A percentile compares a stretch with the other conserved stretches of the same genome.
phyloP scores from a whole-genome alignment of 2,797 vertebrate species.

The Cyprinodon diabolis region DNA sequence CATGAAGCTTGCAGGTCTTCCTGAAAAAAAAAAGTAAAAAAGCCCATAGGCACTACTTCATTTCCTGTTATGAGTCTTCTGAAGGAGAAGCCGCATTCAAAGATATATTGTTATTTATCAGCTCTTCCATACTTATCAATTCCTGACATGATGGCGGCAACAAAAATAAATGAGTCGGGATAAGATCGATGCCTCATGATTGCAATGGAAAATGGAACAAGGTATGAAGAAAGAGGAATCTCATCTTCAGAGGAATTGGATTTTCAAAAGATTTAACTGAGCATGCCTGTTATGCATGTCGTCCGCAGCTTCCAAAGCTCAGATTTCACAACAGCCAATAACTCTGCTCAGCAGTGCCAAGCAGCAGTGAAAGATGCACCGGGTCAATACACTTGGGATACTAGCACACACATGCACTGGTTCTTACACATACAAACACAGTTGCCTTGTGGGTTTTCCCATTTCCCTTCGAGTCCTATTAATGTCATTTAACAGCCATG shows the following conservation, averaged over 20 bases:
- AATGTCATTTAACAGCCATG: constrained; percentile 67
- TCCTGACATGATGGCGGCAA: constrained; percentile 59
- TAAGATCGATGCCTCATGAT: constrained; percentile 73
- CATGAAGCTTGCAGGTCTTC: background rate
- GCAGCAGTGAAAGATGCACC: constrained; percentile 14
- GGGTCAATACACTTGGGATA: constrained; percentile 22
- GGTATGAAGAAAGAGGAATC: constrained; percentile 59
- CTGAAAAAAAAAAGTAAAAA: background rate
- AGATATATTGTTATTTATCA: constrained; percentile 61
- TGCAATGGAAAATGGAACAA: constrained; percentile 65
- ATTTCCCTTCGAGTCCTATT: constrained; percentile 53
- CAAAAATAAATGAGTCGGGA: constrained; percentile 77
- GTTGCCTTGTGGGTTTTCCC: constrained; percentile 34
- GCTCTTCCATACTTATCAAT: constrained; percentile 71
- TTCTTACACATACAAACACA: constrained; percentile 12
- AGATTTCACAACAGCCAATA: constrained; percentile 58
- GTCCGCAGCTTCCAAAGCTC: constrained; percentile 34
- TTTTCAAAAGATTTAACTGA: constrained; percentile 76
- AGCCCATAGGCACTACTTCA: background rate
- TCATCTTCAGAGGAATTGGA: constrained; percentile 75
- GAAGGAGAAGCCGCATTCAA: constrained; percentile 20
- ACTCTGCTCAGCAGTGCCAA: constrained; percentile 16
- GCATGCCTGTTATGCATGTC: constrained; percentile 56
- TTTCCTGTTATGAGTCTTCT: constrained; percentile 15
- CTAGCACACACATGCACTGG: constrained; percentile 18